phyloP scores from a whole-genome alignment of 1,140 invertebrate species.

The Ganaspis sp. region DNA sequence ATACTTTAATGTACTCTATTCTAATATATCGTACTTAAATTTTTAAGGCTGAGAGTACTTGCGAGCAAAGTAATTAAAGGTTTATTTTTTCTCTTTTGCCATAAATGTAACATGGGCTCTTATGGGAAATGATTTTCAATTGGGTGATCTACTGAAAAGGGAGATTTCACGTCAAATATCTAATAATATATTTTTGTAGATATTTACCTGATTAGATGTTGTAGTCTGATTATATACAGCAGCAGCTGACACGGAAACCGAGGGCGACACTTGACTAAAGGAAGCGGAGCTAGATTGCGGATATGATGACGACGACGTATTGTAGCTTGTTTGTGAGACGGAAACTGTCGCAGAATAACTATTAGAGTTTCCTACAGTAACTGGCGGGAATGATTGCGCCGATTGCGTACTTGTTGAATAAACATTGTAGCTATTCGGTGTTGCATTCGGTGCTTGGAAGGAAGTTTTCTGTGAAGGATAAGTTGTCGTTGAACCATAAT shows the following conservation, averaged over 20 bases:
- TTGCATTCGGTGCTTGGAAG: slow-evolving; percentile 65
- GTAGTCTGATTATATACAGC: slow-evolving; percentile 70
- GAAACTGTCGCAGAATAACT: slow-evolving; percentile 68
- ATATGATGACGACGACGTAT: slow-evolving; percentile 62
- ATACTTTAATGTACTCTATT: too few relatives aligned
- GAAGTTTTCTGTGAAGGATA: slow-evolving; percentile 70
- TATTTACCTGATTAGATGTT: slow-evolving; percentile 67
- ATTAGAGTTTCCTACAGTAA: slow-evolving; percentile 66
- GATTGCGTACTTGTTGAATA: slow-evolving; percentile 68
- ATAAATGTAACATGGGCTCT: too few relatives aligned
- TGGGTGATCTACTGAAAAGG: too few relatives aligned
- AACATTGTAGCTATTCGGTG: slow-evolving; percentile 67
- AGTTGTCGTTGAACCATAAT: slow-evolving; percentile 61
- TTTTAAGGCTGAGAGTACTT: too few relatives aligned
- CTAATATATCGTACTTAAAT: too few relatives aligned
- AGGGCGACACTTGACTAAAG: slow-evolving; percentile 70
- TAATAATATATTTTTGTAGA: not conserved
- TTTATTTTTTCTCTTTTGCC: too few relatives aligned
- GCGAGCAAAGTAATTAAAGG: too few relatives aligned
- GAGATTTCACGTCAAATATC: not conserved
- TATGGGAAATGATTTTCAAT: too few relatives aligned
- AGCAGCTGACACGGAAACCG: slow-evolving; percentile 63
- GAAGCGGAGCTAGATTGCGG: slow-evolving; percentile 70
- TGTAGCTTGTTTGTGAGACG: slow-evolving; percentile 69
- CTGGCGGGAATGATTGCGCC: slow-evolving; percentile 66